phyloP scores from a whole-genome alignment of 2,113 vertebrate species.

The Spermophilus dauricus region DNA sequence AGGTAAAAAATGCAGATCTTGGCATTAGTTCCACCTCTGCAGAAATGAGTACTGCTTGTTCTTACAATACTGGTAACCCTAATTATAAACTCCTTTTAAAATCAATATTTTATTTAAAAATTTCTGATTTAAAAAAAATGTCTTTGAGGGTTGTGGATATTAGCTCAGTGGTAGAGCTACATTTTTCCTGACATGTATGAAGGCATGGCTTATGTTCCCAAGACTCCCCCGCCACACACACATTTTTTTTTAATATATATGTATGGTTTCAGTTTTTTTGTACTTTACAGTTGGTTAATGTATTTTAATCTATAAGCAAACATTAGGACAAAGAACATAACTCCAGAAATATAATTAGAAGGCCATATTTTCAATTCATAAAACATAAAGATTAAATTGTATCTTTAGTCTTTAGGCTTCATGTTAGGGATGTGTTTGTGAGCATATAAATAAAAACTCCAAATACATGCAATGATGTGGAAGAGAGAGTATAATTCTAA shows the following conservation, averaged over 20 bases:
- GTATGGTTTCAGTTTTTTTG: neutral
- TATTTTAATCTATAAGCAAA: constrained; percentile 8
- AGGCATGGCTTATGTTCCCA: too few species aligned
- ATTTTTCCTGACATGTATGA: too few species aligned
- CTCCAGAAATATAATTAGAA: neutral
- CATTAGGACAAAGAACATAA: constrained; percentile 15
- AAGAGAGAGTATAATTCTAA: neutral
- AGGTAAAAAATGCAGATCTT: too few species aligned
- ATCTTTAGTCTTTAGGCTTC: neutral
- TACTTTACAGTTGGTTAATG: neutral
- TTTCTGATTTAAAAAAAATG: too few species aligned
- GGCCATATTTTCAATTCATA: neutral
- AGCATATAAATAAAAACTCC: neutral
- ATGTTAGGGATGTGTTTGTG: neutral
- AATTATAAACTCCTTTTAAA: too few species aligned
- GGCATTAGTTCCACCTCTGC: too few species aligned
- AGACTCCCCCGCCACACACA: too few species aligned
- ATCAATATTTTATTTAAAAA: too few species aligned
- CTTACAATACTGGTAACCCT: too few species aligned
- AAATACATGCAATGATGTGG: neutral
- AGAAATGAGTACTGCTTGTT: too few species aligned
- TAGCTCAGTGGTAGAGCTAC: too few species aligned
- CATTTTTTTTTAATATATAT: neutral
- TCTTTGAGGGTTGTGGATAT: too few species aligned
- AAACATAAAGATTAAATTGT: neutral